Base-by-base conservation (phyloP, 1,140 invertebrate genomes). In the Temnothorax nylanderi region DNA sequence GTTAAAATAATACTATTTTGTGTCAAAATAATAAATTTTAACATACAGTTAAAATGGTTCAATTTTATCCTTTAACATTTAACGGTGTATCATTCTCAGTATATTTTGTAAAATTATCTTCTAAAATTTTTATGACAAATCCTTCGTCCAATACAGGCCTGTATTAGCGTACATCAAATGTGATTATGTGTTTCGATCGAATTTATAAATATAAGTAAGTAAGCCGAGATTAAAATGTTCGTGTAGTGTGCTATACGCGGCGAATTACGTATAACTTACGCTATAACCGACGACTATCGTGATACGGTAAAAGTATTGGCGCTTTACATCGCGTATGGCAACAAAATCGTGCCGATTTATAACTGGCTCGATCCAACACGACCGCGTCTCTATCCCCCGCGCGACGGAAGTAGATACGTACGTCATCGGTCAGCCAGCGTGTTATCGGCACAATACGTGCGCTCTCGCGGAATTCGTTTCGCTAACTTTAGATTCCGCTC, bases 401-500 rank as follows among this genome's bases (percentile, higher is more conserved):
- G 32, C 58, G 18, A 34, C 47, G 69, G 54, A 84, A 84, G 80
- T 84, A 84, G 80, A 84, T 84, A 84, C 54, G 51, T 74, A 72
- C 69, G 80, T 84, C 69, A 84, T 84, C 80, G 80, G 69, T 84
- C 80, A 84, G 69, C 80, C 67, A 13, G 51, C 62, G 34, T 74
- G 80, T 84, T 84, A 75, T 84, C 80, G 80, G 54, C 56, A 56
- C 80, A 75, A 84, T 84, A 75, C 54, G 67, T 56, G 54, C 67
- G 41, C 67, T 82, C 77, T 74, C 54, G 80, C 41, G 41, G 21
- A 84, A 84, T 84, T 84, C 80, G 80, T 84, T 84, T 75, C 80
- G 80, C 80, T 49, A 84, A 84, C 80, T 84, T 84, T 84, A 84
- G 80, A 84, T 84, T 75, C 54, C 80, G 80, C 54, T 18, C 13